phyloP scores from a whole-genome alignment of 1,140 invertebrate genomes.

The Spodoptera frugiperda region DNA sequence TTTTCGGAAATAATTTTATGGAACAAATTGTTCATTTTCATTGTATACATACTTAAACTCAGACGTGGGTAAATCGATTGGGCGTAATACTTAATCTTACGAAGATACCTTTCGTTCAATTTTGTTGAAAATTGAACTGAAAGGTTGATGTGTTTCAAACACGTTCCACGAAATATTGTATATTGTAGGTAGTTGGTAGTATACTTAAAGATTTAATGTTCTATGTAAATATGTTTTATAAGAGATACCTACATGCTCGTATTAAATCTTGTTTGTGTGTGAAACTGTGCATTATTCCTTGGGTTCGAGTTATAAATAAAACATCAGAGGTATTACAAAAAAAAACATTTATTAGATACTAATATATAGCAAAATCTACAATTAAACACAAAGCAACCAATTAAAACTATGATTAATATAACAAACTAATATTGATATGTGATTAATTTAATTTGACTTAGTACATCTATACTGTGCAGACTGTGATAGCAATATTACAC shows the following conservation, averaged over 20 bases:
- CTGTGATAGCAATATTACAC: constrained; percentile 54
- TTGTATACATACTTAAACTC: no score
- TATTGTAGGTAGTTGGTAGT: constrained; percentile 33
- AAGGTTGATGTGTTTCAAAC: not conserved
- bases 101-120: not conserved
- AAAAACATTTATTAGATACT: constrained; percentile 78
- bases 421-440: constrained; percentile 81
- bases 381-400: constrained; percentile 82
- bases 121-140: constrained; percentile 10
- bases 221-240: constrained; percentile 24
- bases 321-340: constrained; percentile 34
- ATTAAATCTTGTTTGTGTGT: not conserved
- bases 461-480: constrained; percentile 69
- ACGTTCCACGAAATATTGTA: constrained; percentile 47
- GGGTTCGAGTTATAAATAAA: not conserved
- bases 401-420: constrained; percentile 74
- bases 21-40: no score
- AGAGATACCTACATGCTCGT: not conserved
- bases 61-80: no score
- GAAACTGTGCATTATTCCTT: not conserved
- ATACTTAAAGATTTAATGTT: constrained; percentile 49
- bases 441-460: constrained; percentile 81
- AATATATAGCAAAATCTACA: constrained; percentile 75
- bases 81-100: not conserved
- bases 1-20: no score